phyloP scores from a whole-genome alignment of 2,888 invertebrate species.

The Nebria brevicollis region DNA sequence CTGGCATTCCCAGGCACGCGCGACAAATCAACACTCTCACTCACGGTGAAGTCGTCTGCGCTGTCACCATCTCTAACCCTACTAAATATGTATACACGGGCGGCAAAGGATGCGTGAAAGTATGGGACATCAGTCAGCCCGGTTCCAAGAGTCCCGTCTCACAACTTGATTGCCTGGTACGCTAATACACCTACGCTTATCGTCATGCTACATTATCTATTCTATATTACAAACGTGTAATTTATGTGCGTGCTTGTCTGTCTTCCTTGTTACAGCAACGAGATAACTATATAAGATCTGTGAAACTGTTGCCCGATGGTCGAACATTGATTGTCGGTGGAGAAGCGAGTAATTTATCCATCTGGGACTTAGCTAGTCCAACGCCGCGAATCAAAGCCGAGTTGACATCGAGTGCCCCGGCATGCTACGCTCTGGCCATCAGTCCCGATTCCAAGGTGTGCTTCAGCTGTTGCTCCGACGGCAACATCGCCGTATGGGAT shows the following conservation, averaged over 20 bases:
- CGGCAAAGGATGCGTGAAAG: slow-evolving; percentile 94
- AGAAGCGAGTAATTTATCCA: slow-evolving; percentile 93
- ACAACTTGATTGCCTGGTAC: slow-evolving; percentile 85
- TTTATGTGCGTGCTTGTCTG: too few relatives aligned
- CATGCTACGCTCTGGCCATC: slow-evolving; percentile 97
- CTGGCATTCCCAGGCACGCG: slow-evolving; percentile 94
- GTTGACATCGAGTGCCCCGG: slow-evolving; percentile 89
- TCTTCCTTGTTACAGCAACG: slow-evolving; percentile 72
- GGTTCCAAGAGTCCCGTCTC: slow-evolving; percentile 82
- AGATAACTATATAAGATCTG: slow-evolving; percentile 95
- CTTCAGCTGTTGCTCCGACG: slow-evolving; percentile 98
- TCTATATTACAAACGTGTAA: too few relatives aligned
- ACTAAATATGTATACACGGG: slow-evolving; percentile 97
- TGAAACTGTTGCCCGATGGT: slow-evolving; percentile 93
- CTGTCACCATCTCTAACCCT: slow-evolving; percentile 90
- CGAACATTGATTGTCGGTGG: slow-evolving; percentile 96
- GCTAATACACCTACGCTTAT: slow-evolving; percentile 49
- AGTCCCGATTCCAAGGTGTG: slow-evolving; percentile 97
- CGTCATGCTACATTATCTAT: not conserved
- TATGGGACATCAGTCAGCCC: slow-evolving; percentile 82
- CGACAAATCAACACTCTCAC: slow-evolving; percentile 89
- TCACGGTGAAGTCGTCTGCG: slow-evolving; percentile 98
- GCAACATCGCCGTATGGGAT: slow-evolving; percentile 98
- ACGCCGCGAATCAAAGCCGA: slow-evolving; percentile 94
- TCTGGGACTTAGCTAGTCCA: slow-evolving; percentile 94